Evolutionary conservation across 2,888 invertebrate species (phyloP).

Genomic region (Mechanitis mazaeus): DNA sequence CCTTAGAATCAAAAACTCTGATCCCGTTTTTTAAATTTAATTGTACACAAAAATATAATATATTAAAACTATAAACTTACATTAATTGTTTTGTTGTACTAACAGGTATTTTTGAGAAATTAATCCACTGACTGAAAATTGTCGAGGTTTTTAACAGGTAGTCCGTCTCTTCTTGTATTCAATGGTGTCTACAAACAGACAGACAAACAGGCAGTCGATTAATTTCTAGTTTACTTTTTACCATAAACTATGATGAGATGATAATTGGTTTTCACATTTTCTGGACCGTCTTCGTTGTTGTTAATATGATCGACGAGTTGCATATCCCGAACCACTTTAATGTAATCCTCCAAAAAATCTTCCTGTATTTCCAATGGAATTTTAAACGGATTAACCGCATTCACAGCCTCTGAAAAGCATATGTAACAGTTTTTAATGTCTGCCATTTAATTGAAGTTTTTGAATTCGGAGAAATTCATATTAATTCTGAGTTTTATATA

Average conservation of each 20-base stretch:
- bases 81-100: no score
- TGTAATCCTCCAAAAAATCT: slow-evolving; percentile 59
- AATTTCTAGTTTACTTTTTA: slow-evolving; percentile 25
- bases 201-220: no score
- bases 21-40: no score
- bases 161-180: no score
- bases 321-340: slow-evolving; percentile 65
- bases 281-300: slow-evolving; percentile 52
- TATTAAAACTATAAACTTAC: no score
- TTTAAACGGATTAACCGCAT: slow-evolving; percentile 62
- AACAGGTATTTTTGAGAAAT: not conserved
- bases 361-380: slow-evolving; percentile 40
- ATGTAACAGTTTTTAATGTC: no score
- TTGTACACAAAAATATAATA: no score
- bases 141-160: not conserved
- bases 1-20: no score
- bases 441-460: no score
- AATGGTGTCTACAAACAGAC: no score
- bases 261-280: slow-evolving; percentile 37
- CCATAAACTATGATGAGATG: slow-evolving; percentile 34
- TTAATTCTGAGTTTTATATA: no score
- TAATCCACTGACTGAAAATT: not conserved
- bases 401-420: slow-evolving; percentile 75
- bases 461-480: no score
- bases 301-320: slow-evolving; percentile 57